Base-by-base conservation (phyloP, 2,888 invertebrate species). In the Perdita meconis region DNA sequence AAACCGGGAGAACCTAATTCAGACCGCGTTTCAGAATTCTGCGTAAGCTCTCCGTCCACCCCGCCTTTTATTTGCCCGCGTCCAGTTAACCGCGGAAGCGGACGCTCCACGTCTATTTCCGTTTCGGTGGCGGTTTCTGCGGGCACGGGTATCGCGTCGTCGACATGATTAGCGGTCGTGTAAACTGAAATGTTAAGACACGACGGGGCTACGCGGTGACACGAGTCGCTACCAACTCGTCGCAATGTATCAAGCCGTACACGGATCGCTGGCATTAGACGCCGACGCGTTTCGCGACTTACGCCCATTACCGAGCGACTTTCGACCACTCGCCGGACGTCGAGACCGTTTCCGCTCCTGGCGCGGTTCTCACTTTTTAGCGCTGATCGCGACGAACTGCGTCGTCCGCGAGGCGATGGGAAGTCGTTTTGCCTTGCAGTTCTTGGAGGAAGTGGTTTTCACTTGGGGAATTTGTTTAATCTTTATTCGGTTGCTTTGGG, bases 101-200 rank as follows among this genome's bases (percentile, higher is more conserved):
- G 38, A 59, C 57, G 34, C 61, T 24, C n/a, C 30, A 1, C 53
- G 50, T 68, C 80, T 81, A 81, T 81, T 81, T 81, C 73, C 80
- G 77, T 80, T 75, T 80, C 67, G 68, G 64, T 22, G 22, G 50
- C 40, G 24, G 22, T 59, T 56, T 67, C 68, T 36, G 51, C 56
- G 22, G n/a, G 36, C 50, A 50, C 47, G 57, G 73, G 71, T 77
- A 74, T 85, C 84, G 82, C 81, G 69, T 80, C 79, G 81, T 70
- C 82, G 75, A 88, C 88, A 87, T 91, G 91, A 92, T 92, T 90
- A 91, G 90, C 90, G 86, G 84, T 84, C 90, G 88, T 90, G 92
- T 91, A 91, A 90, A 90, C 89, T 90, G 88, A 91, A 91, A 92
- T 90, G 91, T 90, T 90, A 88, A 90, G 90, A 91, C 89, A 89